phyloP scores from a whole-genome alignment of 2,888 invertebrate species.

The Pseudeuparius sepicola region DNA sequence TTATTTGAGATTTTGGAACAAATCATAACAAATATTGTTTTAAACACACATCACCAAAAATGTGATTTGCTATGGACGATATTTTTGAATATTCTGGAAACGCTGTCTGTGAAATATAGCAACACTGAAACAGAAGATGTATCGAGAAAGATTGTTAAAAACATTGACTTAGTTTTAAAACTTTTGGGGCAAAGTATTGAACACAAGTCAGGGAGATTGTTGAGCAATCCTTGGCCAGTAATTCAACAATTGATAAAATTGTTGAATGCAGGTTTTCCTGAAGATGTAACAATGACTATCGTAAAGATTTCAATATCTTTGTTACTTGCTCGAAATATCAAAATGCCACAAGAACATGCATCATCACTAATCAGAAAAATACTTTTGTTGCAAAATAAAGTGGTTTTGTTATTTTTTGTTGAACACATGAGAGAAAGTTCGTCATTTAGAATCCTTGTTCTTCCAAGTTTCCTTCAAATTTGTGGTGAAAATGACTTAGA shows the following conservation, averaged over 20 bases:
- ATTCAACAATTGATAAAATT: slow-evolving; percentile 48
- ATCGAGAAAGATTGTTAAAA: too few relatives aligned
- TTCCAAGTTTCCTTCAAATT: slow-evolving; percentile 56
- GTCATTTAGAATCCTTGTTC: slow-evolving; percentile 61
- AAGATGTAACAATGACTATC: slow-evolving; percentile 42
- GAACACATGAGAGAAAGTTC: slow-evolving; percentile 54
- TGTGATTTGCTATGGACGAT: slow-evolving; percentile 57
- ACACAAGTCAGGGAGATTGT: slow-evolving; percentile 53
- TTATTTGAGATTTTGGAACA: slow-evolving; percentile 57
- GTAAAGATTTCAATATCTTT: slow-evolving; percentile 49
- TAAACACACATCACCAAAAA: slow-evolving; percentile 52
- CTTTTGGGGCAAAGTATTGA: slow-evolving; percentile 52
- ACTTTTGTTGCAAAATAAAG: slow-evolving; percentile 46
- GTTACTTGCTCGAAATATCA: slow-evolving; percentile 50
- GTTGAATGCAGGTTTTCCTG: slow-evolving; percentile 40
- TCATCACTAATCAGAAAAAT: slow-evolving; percentile 57
- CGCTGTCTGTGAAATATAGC: too few relatives aligned
- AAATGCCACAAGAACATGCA: slow-evolving; percentile 62
- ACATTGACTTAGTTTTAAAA: slow-evolving; percentile 39
- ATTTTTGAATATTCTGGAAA: slow-evolving; percentile 36
- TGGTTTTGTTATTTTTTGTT: slow-evolving; percentile 53
- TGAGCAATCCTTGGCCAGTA: slow-evolving; percentile 50
- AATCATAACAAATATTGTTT: slow-evolving; percentile 53
- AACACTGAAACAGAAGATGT: too few relatives aligned
- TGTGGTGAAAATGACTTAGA: slow-evolving; percentile 47